phyloP scores from a whole-genome alignment of 2,113 vertebrate genomes.

The Accipiter cooperii region DNA sequence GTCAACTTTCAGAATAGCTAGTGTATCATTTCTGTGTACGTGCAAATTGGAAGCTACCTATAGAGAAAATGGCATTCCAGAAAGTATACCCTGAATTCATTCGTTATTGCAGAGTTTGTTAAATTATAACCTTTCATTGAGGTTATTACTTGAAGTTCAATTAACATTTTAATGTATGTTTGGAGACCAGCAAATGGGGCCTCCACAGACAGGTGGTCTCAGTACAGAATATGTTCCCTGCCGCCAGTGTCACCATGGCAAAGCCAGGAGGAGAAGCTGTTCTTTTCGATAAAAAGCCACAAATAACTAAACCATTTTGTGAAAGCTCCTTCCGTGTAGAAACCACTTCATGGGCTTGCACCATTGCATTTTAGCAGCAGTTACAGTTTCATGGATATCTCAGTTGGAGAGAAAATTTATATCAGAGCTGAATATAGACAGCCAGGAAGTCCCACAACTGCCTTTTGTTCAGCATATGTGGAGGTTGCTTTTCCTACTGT shows the following conservation, averaged over 20 bases:
- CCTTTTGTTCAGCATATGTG: not conserved
- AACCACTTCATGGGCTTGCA: not conserved
- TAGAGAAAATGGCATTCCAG: not conserved
- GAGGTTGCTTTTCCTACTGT: not conserved
- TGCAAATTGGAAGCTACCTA: constrained; percentile 29
- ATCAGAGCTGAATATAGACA: not conserved
- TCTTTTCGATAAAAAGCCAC: constrained; percentile 17
- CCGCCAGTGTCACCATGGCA: not conserved
- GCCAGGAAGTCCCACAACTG: not conserved
- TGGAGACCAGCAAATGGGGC: not conserved
- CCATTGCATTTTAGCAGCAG: constrained; percentile 4
- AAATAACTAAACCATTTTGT: not conserved
- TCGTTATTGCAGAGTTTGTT: constrained; percentile 38
- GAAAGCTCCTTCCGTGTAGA: not conserved
- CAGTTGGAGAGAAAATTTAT: not conserved
- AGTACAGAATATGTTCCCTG: not conserved
- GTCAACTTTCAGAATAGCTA: not conserved
- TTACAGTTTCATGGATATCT: not conserved
- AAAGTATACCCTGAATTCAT: not conserved
- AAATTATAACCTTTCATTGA: constrained; percentile 60
- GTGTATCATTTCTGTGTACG: constrained; percentile 4
- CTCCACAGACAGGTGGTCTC: not conserved
- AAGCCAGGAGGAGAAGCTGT: not conserved
- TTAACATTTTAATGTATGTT: constrained; percentile 47
- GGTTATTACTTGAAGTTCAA: constrained; percentile 42